Evolutionary conservation across 2,888 invertebrate species (phyloP).

Genomic region (Noctua pronuba): DNA sequence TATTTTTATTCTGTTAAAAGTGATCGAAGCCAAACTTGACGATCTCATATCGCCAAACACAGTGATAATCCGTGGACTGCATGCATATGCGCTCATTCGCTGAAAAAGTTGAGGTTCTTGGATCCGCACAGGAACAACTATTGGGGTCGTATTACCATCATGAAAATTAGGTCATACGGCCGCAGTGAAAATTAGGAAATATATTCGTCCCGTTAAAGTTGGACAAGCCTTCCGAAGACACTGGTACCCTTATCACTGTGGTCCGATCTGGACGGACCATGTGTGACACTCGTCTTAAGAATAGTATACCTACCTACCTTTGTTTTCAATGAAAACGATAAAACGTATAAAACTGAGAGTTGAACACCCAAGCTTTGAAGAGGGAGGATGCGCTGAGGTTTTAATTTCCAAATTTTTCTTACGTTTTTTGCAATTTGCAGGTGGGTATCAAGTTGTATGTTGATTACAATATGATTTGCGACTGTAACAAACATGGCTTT

Average conservation of each 20-base stretch:
- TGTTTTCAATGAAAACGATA: neutral
- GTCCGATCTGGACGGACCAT: neutral
- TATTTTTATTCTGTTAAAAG: neutral
- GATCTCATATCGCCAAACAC: neutral
- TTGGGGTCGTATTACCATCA: neutral
- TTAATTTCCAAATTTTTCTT: too few species aligned
- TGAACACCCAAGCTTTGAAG: neutral
- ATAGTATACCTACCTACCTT: neutral
- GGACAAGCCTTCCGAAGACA: neutral
- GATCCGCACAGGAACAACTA: neutral
- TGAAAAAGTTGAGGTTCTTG: neutral
- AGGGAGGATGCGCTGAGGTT: neutral
- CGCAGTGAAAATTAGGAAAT: neutral
- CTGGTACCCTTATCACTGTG: too few species aligned
- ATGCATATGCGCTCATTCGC: neutral
- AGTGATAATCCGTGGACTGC: neutral
- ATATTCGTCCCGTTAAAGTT: neutral
- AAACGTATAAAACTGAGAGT: neutral
- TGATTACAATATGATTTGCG: neutral
- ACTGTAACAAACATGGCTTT: neutral
- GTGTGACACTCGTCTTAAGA: neutral
- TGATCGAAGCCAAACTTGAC: neutral
- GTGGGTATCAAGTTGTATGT: neutral
- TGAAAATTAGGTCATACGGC: neutral
- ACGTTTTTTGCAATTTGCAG: neutral